Evolutionary conservation across 2,888 invertebrate species (phyloP), one percentile per base, ranked within the genome.

Genomic region (Timandra comae): DNA sequence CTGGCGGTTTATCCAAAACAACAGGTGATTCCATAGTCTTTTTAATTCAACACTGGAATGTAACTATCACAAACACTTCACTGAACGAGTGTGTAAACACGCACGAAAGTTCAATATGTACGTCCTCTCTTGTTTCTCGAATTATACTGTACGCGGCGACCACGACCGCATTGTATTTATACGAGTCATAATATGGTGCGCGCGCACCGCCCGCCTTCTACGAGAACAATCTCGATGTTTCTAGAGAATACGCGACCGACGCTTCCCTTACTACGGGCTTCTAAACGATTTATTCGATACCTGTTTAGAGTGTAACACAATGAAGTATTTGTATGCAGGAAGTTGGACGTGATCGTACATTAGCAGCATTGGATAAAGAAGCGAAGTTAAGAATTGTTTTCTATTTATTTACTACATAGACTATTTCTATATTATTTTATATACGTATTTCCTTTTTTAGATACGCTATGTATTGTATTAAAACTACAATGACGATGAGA

Each of bases 1-100:
- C 88, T 54, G 87, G 85, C 53, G 88, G 87, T 62, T 85, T 86
- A 74, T 88, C 89, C 75, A 89, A 60, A 69, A 89, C 87, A 75
- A 88, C 86, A 59, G 88, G 88, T 42, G 88, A 88, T 73, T 88
- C 88, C 88, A 88, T 88, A 50, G 52, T 56, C 56, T 57, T 61
- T 54, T 57, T 47, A 36, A 53, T 46, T 62, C 67, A 62, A 59
- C 74, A 80, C 77, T 68, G 65, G 65, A 74, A 73, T 71, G 60
- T 77, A n/a, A n/a, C n/a, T n/a, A 64, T 74, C 80, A 79, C 78
- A 63, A 56, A 51, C 71, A 78, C 74, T 67, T 68, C 76, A 77
- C 76, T 67, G 41, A 42, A 24, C 32, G 36, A 32, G 43, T 34
- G 36, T 49, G 42, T 50, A 36, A 49, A 34, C 38, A 52, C 65